Evolutionary conservation across 1,140 invertebrate species (phyloP), one percentile per base, ranked within the genome.

Genomic region (Branchinecta lynchi): DNA sequence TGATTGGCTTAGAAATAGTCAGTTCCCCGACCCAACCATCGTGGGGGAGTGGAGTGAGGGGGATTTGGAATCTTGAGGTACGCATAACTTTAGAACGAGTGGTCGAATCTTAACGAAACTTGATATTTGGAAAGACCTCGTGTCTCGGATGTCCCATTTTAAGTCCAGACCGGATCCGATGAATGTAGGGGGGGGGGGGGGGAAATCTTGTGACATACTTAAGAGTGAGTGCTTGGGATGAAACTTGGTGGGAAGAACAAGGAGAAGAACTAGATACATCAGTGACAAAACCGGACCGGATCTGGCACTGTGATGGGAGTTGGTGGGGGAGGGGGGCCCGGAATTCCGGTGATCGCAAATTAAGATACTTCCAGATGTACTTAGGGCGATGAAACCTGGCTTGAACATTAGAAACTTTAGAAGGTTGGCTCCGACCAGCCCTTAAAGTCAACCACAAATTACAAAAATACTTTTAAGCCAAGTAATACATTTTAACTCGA

Each of bases 281-380:
- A 51, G 9, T 51, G 46, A 51, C 46, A n/a, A 9, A 51, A 51
- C 46, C 46, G n/a, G 46, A 51, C 46, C n/a, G 46, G 46, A 51
- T 51, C 46, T n/a, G 46, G n/a, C 46, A 9, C 46, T 51, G 9
- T 51, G 9, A 9, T 9, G 46, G 46, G 46, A 51, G 46, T 51
- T 51, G n/a, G n/a, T n/a, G n/a, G n/a, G n/a, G n/a, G n/a, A n/a
- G n/a, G 46, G 46, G 46, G 46, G 46, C n/a, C 46, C 46, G n/a
- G 46, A 9, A n/a, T n/a, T 51, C n/a, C n/a, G 46, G 46, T n/a
- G 46, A 51, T 9, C n/a, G 9, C 46, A n/a, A n/a, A n/a, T n/a
- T n/a, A n/a, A n/a, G 46, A n/a, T 51, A n/a, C 46, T 51, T 51
- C 46, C n/a, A n/a, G 46, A 51, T n/a, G 46, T 51, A n/a, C 46